Evolutionary conservation across 1,140 invertebrate genomes (phyloP).

Genomic region (Drosophila kikkawai): DNA sequence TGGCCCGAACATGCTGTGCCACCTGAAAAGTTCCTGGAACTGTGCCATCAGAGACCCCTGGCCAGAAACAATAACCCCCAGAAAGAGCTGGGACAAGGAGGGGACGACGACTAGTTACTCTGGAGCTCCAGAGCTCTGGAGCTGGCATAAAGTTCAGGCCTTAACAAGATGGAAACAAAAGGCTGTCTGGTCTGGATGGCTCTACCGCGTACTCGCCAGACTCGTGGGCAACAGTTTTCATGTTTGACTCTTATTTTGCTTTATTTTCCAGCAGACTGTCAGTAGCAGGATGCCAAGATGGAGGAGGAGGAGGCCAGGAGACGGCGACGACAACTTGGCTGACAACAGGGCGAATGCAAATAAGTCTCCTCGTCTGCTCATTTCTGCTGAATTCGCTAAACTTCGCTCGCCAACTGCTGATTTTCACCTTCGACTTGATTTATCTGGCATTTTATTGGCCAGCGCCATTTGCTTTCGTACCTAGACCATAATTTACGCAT

Average conservation of each 20-base stretch:
- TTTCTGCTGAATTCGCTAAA: conserved; percentile 54
- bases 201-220: conserved; percentile 71
- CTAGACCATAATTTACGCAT: conserved; percentile 76
- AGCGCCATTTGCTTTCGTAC: conserved; percentile 60
- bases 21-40: conserved; percentile 81
- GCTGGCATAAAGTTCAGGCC: conserved; percentile 79
- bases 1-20: conserved; percentile 75
- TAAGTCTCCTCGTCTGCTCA: conserved; percentile 59
- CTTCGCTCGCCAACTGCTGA: conserved; percentile 41
- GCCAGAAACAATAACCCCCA: conserved; percentile 70
- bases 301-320: not conserved
- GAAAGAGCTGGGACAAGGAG: not conserved
- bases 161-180: conserved; percentile 80
- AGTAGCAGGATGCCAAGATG: conserved; percentile 52
- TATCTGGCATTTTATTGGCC: conserved; percentile 60
- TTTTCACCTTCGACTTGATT: conserved; percentile 63
- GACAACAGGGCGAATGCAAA: conserved; percentile 72
- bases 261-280: conserved; percentile 52
- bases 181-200: conserved; percentile 50
- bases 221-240: conserved; percentile 83
- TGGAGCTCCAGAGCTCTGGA: conserved; percentile 10
- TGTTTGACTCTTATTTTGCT: conserved; percentile 50
- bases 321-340: conserved; percentile 47
- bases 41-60: conserved; percentile 40
- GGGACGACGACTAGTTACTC: conserved; percentile 9